Conservation (phyloP, 2,888 invertebrate species). For the Eustalomyia histrio region DNA sequence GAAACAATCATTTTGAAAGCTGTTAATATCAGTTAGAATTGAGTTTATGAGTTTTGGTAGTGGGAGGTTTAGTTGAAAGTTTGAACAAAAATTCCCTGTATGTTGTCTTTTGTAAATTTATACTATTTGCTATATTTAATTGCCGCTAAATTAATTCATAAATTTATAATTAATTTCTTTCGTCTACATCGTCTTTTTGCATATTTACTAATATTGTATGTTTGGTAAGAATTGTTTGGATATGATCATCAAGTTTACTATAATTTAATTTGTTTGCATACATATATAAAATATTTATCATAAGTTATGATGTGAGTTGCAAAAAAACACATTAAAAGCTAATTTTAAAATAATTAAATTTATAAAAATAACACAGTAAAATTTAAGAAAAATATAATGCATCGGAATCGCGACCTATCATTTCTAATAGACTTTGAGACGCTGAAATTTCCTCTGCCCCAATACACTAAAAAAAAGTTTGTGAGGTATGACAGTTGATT, state of each 20-base stretch:
- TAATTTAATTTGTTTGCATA: not conserved
- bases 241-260: too few species aligned
- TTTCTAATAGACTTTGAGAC: too few species aligned
- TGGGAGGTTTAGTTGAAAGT: not conserved
- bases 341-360: too few species aligned
- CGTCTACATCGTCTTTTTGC: not conserved
- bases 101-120: slow-evolving; percentile 41
- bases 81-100: not conserved
- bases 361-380: too few species aligned
- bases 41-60: not conserved
- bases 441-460: too few species aligned
- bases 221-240: not conserved
- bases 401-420: too few species aligned
- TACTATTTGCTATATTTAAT: slow-evolving; percentile 62
- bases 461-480: too few species aligned
- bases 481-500: too few species aligned
- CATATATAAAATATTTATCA: too few species aligned
- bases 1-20: slow-evolving; percentile 62
- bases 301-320: too few species aligned
- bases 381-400: too few species aligned
- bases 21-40: slow-evolving; percentile 56
- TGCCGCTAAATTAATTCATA: slow-evolving; percentile 66
- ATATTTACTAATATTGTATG: not conserved
- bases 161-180: slow-evolving; percentile 68
- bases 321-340: too few species aligned